phyloP scores from a whole-genome alignment of 2,113 vertebrate genomes.

The Rhinoderma darwinii region DNA sequence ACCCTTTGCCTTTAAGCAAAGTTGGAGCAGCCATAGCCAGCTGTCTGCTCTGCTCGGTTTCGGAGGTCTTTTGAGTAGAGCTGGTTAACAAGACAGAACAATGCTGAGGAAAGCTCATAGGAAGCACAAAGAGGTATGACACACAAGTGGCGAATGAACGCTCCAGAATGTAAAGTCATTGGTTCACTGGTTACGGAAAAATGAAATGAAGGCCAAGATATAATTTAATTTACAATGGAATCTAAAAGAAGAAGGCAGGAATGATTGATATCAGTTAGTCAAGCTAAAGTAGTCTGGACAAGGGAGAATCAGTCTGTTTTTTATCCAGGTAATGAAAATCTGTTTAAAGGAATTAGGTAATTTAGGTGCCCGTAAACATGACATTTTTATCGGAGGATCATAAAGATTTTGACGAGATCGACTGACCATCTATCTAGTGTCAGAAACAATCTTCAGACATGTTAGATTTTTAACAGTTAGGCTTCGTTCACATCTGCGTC shows the following conservation, averaged over 20 bases:
- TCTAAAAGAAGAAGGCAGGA: background rate
- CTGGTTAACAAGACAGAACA: constrained; percentile 79
- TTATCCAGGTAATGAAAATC: background rate
- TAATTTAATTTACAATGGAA: background rate
- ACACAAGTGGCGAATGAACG: background rate
- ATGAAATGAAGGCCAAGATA: background rate
- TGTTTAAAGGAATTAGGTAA: background rate
- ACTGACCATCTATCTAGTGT: background rate
- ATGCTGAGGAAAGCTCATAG: background rate
- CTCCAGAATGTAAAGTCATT: background rate
- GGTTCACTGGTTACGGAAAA: background rate
- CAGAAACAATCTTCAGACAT: background rate
- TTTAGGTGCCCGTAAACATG: background rate
- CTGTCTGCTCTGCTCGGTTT: constrained; percentile 85
- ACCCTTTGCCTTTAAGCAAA: constrained; percentile 96
- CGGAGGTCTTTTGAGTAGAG: constrained; percentile 84
- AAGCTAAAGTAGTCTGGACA: background rate
- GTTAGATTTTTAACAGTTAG: background rate
- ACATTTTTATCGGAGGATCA: background rate
- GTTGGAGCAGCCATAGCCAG: constrained; percentile 86
- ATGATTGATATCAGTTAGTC: background rate
- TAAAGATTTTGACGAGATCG: too few species aligned
- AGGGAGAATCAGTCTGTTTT: background rate
- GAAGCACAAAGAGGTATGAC: background rate
- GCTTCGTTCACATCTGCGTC: too few species aligned